Percentiles rank a stretch among this genome's conserved stretches.
These are phyloP conservation scores for Trichomycterus rosablanca DNA, from an alignment of 2,113 vertebrate species.

Conservation along the genomic window DNA sequence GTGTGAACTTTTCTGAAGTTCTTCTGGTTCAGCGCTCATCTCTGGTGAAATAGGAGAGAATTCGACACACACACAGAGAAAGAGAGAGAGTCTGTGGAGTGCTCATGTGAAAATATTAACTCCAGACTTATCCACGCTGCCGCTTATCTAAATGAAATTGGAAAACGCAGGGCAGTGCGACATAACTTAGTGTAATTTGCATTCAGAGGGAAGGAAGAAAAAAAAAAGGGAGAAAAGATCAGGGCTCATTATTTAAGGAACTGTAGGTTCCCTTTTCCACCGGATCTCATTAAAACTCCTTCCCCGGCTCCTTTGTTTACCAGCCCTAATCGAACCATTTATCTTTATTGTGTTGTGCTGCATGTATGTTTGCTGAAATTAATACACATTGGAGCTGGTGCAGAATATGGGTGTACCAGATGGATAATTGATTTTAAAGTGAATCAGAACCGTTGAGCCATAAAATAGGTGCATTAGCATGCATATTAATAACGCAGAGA, in stretches of 20 bases:
- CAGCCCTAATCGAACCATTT: slow-evolving; percentile 72
- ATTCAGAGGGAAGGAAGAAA: slow-evolving; percentile 49
- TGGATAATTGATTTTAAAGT: slow-evolving; percentile 76
- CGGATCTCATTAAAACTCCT: slow-evolving; percentile 71
- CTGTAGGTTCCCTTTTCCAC: slow-evolving; percentile 68
- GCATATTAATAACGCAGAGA: slow-evolving; percentile 71
- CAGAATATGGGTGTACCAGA: slow-evolving; percentile 64
- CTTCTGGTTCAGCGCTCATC: slow-evolving; percentile 58
- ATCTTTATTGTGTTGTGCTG: slow-evolving; percentile 71
- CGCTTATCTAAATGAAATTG: slow-evolving; percentile 75
- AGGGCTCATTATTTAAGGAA: slow-evolving; percentile 74
- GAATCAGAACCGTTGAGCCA: slow-evolving; percentile 71
- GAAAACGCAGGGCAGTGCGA: slow-evolving; percentile 67
- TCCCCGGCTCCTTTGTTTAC: slow-evolving; percentile 70
- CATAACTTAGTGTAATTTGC: slow-evolving; percentile 71
- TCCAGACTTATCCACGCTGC: slow-evolving; percentile 65
- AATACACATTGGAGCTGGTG: slow-evolving; percentile 68
- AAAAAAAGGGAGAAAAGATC: slow-evolving; percentile 45
- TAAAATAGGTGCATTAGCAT: slow-evolving; percentile 75
- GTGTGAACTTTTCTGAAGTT: slow-evolving; percentile 67
- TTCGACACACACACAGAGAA: neutral
- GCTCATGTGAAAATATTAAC: slow-evolving; percentile 73
- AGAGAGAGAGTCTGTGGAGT: slow-evolving; percentile 57
- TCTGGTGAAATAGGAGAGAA: too few relatives aligned
- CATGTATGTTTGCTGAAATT: slow-evolving; percentile 75